A percentile compares a stretch with the other conserved stretches of the same genome.
These are phyloP conservation scores for Hiodon alosoides DNA, from an alignment of 2,113 vertebrate species.

Conservation along the genomic window DNA sequence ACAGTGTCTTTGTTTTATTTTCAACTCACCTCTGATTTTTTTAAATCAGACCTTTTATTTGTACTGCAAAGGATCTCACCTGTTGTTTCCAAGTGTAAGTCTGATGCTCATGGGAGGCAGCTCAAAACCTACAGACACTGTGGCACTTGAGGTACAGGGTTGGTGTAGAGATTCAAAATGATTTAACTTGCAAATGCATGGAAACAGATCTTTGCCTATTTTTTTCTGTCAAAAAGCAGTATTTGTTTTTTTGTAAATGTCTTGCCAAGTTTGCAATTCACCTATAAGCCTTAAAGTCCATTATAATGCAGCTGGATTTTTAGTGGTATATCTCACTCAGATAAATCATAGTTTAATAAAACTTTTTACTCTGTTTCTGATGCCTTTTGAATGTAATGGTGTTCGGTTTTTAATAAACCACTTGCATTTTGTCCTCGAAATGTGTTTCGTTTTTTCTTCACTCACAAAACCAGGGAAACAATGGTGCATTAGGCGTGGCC, in stretches of 20 bases:
- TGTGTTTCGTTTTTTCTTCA: neutral
- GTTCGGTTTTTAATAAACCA: slow-evolving; percentile 28
- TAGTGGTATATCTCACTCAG: neutral
- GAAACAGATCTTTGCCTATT: no score
- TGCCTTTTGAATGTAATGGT: slow-evolving; percentile 5
- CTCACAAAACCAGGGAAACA: neutral
- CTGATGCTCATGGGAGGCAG: no score
- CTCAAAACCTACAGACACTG: no score
- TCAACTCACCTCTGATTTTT: no score
- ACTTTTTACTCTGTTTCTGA: neutral
- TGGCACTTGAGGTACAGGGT: no score
- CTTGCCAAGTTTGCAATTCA: neutral
- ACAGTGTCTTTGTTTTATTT: no score
- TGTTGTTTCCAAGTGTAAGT: no score
- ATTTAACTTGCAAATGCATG: no score
- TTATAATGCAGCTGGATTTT: neutral
- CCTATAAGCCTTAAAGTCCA: slow-evolving; percentile 6
- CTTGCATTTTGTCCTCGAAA: slow-evolving; percentile 16
- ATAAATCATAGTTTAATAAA: neutral
- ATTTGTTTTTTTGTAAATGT: neutral
- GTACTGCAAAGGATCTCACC: no score
- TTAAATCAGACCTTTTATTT: no score
- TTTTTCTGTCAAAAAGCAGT: no score
- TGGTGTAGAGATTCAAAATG: no score
- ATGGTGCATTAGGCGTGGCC: neutral